phyloP scores from a whole-genome alignment of 2,113 vertebrate genomes.

The Eubucco bourcierii region DNA sequence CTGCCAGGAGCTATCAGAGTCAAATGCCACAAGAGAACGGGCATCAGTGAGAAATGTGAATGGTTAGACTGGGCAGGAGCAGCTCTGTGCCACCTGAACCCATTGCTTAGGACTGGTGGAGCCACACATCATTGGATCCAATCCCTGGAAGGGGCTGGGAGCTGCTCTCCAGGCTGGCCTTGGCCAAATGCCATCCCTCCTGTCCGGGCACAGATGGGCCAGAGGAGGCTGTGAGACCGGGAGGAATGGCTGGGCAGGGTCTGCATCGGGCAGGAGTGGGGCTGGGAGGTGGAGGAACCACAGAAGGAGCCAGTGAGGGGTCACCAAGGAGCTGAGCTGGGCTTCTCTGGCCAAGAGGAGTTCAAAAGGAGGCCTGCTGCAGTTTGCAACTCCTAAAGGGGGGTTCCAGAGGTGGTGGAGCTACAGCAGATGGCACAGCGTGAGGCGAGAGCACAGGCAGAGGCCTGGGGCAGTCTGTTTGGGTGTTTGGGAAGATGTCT shows the following conservation, averaged over 20 bases:
- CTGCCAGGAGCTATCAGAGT: not conserved
- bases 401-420: not conserved
- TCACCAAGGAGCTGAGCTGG: not conserved
- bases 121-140: rapidly evolving
- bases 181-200: not conserved
- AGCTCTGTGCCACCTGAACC: not conserved
- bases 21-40: not conserved
- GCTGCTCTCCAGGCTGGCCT: not conserved
- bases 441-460: not conserved
- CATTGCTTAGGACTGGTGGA: not conserved
- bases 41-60: not conserved
- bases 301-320: not conserved
- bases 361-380: not conserved
- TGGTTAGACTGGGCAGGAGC: not conserved
- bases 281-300: not conserved
- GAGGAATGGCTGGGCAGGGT: not conserved
- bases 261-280: not conserved
- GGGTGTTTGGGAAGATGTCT: not conserved
- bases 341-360: not conserved
- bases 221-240: not conserved
- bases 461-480: not conserved
- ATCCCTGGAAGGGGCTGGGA: not conserved
- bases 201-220: not conserved
- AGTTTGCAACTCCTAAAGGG: not conserved
- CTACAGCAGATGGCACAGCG: rapidly evolving